Conservation (phyloP, 2,888 invertebrate genomes). For the Calameuta idolon region DNA sequence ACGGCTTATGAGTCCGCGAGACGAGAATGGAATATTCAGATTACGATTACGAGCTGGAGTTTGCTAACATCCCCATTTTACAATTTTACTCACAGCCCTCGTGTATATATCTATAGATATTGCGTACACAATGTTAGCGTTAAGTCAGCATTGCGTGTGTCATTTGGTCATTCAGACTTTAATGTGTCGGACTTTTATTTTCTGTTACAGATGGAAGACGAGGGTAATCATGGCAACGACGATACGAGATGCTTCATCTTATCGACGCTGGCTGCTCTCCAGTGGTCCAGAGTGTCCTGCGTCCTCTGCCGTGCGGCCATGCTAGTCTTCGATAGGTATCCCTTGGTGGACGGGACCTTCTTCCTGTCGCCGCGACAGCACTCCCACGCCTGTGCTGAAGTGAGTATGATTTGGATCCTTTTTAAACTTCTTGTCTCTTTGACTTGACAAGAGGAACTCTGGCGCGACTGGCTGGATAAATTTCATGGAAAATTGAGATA, state of each 20-base stretch:
- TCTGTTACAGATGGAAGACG: constrained; percentile 92
- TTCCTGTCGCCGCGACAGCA: constrained; percentile 96
- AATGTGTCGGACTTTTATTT: constrained; percentile 31
- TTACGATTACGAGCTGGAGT: constrained; percentile 19
- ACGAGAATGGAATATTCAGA: constrained; percentile 37
- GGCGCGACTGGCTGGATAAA: no score
- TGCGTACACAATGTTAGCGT: background rate
- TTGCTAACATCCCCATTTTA: background rate
- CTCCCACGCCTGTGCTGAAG: constrained; percentile 87
- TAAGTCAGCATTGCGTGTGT: background rate
- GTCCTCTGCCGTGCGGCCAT: constrained; percentile 90
- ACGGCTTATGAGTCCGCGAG: constrained; percentile 39
- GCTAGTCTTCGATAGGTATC: constrained; percentile 96
- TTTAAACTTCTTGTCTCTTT: no score
- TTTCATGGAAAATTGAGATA: background rate
- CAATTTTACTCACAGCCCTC: background rate
- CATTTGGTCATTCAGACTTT: background rate
- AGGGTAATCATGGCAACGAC: constrained; percentile 98
- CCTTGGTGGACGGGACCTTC: constrained; percentile 97
- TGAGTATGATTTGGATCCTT: constrained; percentile 64
- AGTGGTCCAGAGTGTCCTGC: constrained; percentile 87
- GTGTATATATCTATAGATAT: background rate
- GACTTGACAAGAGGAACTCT: no score
- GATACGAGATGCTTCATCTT: constrained; percentile 96
- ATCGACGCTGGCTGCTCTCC: constrained; percentile 92